Evolutionary conservation across 2,888 invertebrate species (phyloP).

Genomic region (Noctuana brunneofusca): DNA sequence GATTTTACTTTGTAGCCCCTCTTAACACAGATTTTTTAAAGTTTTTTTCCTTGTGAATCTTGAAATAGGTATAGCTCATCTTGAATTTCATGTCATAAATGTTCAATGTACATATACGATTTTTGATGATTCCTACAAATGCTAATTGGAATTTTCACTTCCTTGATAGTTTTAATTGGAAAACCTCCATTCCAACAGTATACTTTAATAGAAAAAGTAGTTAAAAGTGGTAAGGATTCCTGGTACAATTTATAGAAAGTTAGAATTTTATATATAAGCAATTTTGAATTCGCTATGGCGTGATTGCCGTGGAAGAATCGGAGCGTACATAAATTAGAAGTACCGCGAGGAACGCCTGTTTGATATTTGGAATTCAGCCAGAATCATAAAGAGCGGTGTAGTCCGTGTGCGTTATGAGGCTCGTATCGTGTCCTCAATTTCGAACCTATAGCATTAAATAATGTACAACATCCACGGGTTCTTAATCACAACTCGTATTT

Average conservation of each 20-base stretch:
- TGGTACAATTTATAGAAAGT: background rate
- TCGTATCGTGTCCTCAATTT: conserved; percentile 68
- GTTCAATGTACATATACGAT: no score
- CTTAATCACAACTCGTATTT: conserved; percentile 11
- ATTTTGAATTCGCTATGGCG: conserved; percentile 4
- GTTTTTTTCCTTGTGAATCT: no score
- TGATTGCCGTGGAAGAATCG: conserved; percentile 45
- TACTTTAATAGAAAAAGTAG: no score
- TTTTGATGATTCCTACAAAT: no score
- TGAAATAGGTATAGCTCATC: no score
- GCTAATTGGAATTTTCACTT: no score
- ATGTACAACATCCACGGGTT: conserved; percentile 14
- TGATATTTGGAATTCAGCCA: conserved; percentile 70
- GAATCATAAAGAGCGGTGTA: conserved; percentile 60
- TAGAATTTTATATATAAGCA: background rate
- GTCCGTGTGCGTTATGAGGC: conserved; percentile 61
- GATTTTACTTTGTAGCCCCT: no score
- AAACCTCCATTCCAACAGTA: no score
- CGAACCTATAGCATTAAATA: conserved; percentile 56
- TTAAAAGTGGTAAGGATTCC: background rate
- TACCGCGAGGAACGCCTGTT: conserved; percentile 54
- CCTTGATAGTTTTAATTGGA: no score
- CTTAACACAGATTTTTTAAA: no score
- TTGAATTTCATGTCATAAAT: no score
- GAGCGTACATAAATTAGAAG: conserved; percentile 57